Conservation (phyloP, 2,888 invertebrate species). For the Molanna angustata region DNA sequence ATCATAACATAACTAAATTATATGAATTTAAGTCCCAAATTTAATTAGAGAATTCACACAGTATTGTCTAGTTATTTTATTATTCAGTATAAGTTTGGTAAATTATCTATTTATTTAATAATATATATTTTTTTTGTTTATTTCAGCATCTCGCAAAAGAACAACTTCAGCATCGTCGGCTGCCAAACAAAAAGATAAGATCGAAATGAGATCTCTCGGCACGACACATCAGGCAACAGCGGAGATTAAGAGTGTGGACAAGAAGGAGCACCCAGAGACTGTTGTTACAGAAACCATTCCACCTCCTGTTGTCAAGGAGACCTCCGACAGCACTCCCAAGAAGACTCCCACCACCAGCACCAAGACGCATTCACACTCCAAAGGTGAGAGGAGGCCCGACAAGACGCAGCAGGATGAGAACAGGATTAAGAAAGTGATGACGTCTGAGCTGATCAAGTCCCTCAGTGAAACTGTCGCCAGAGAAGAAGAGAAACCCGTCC, state of each 20-base stretch:
- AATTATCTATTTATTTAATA: no score
- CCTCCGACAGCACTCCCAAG: conserved; percentile 11
- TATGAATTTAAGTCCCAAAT: no score
- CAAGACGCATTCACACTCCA: neutral
- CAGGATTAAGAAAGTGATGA: conserved; percentile 15
- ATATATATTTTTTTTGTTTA: no score
- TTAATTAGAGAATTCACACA: no score
- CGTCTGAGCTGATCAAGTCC: conserved; percentile 10
- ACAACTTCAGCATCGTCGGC: conserved; percentile 8
- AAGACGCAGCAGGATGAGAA: conserved; percentile 17
- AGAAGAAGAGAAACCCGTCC: conserved; percentile 14
- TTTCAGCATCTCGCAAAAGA: conserved; percentile 14
- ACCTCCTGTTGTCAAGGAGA: neutral
- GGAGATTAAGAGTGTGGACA: conserved; percentile 5
- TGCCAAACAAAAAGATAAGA: conserved; percentile 45
- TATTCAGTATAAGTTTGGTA: no score
- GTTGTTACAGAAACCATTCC: neutral
- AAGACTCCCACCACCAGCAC: conserved; percentile 3
- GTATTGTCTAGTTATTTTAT: no score
- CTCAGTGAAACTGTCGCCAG: conserved; percentile 1
- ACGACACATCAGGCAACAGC: conserved; percentile 5
- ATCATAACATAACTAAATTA: no score
- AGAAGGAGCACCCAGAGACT: conserved; percentile 7
- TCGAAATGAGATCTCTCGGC: conserved; percentile 50
- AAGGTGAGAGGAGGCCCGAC: conserved; percentile 16